These are phyloP conservation scores for Passer domesticus DNA, from an alignment of 2,113 vertebrate genomes.

Conservation along the genomic window DNA sequence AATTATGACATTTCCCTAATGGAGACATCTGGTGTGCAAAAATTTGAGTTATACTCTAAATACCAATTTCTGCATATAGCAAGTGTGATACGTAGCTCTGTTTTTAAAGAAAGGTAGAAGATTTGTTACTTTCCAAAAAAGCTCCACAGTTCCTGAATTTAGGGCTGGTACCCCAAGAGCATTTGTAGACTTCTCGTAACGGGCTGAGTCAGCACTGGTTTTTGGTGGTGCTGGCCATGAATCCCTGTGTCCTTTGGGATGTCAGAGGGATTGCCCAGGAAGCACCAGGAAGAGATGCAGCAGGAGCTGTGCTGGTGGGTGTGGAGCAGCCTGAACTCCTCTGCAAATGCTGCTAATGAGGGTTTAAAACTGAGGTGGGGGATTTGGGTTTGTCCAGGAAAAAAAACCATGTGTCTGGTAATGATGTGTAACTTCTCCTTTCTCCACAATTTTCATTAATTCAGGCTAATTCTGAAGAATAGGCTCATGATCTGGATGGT, in stretches of 20 bases:
- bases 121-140: background rate
- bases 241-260: background rate
- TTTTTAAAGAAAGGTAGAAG: background rate
- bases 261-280: background rate
- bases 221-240: background rate
- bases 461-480: conserved; percentile 39
- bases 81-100: rapidly evolving
- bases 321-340: background rate
- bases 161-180: background rate
- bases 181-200: rapidly evolving
- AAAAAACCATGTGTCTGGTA: background rate
- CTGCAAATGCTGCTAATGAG: conserved; percentile 24
- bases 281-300: background rate
- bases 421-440: conserved; percentile 20
- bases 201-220: background rate
- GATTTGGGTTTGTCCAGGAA: background rate
- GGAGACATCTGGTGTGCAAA: background rate
- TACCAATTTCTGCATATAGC: background rate
- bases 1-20: background rate
- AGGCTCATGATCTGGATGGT: conserved; percentile 16
- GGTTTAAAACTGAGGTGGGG: background rate
- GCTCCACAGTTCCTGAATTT: background rate
- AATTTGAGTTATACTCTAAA: background rate
- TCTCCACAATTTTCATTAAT: background rate
- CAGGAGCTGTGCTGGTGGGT: background rate